These are phyloP conservation scores for Embidobia sp. DNA, from an alignment of 2,888 invertebrate genomes.

Conservation along the genomic window DNA sequence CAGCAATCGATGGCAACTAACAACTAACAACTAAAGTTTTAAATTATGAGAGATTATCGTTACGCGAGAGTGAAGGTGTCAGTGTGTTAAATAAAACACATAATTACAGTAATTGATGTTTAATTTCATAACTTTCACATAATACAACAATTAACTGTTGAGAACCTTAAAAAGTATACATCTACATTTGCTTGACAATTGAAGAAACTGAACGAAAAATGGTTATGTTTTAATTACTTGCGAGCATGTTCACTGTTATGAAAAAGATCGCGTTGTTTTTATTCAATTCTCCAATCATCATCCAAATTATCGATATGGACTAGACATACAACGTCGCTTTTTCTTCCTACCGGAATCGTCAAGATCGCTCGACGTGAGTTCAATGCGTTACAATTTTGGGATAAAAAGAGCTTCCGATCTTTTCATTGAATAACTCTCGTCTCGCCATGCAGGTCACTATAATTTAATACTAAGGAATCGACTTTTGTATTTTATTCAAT, in stretches of 20 bases:
- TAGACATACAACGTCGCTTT: slow-evolving; percentile 71
- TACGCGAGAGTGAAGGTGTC: slow-evolving; percentile 9
- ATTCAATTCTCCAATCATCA: slow-evolving; percentile 39
- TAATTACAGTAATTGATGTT: slow-evolving; percentile 12
- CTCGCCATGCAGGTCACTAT: slow-evolving; percentile 18
- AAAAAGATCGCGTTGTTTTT: slow-evolving; percentile 11
- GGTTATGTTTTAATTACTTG: not conserved
- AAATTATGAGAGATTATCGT: too few species aligned
- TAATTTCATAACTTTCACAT: slow-evolving; percentile 38
- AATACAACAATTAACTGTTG: slow-evolving; percentile 7
- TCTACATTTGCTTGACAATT: slow-evolving; percentile 20
- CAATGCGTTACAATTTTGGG: slow-evolving; percentile 40
- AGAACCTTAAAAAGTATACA: slow-evolving; percentile 12
- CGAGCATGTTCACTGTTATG: not conserved
- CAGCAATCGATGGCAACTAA: too few species aligned
- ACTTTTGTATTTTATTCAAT: slow-evolving; percentile 52
- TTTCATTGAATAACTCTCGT: slow-evolving; percentile 30
- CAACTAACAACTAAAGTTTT: not conserved
- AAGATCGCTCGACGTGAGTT: slow-evolving; percentile 45
- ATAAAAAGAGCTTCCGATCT: slow-evolving; percentile 42
- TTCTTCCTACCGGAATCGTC: slow-evolving; percentile 53
- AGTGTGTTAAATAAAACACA: slow-evolving; percentile 15
- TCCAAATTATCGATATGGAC: slow-evolving; percentile 72
- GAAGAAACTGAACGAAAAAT: slow-evolving; percentile 39
- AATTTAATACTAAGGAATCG: slow-evolving; percentile 40